Percentiles rank a stretch among this genome's conserved stretches.
Evolutionary conservation across 2,888 invertebrate genomes (phyloP).

Genomic region (Tetropium fuscum): DNA sequence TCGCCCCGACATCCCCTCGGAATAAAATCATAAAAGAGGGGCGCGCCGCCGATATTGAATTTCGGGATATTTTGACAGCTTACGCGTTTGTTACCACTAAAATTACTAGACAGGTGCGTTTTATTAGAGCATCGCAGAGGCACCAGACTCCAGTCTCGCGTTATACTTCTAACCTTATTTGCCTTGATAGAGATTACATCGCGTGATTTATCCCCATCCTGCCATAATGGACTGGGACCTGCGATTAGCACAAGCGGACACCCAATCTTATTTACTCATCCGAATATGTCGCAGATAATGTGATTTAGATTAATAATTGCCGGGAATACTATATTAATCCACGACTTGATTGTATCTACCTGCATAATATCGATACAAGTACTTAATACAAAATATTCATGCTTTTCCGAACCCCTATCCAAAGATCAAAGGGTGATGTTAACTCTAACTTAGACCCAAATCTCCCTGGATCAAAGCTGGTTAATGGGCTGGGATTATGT

Average conservation of each 20-base stretch:
- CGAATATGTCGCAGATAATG: too few relatives aligned
- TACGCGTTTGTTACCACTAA: slow-evolving; percentile 55
- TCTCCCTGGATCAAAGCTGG: too few relatives aligned
- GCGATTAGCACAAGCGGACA: not conserved
- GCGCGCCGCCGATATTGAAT: slow-evolving; percentile 45
- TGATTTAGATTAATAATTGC: too few relatives aligned
- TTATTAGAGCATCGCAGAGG: slow-evolving; percentile 51
- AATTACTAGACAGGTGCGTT: slow-evolving; percentile 56
- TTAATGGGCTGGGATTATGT: too few relatives aligned
- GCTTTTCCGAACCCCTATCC: too few relatives aligned
- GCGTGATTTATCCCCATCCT: slow-evolving; percentile 37
- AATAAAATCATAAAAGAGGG: slow-evolving; percentile 47
- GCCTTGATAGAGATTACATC: slow-evolving; percentile 26
- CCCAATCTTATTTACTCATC: too few relatives aligned
- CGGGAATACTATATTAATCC: too few relatives aligned
- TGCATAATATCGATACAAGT: too few relatives aligned
- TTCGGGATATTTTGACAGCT: slow-evolving; percentile 54
- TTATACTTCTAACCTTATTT: slow-evolving; percentile 34
- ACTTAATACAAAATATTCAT: too few relatives aligned
- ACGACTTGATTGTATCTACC: too few relatives aligned
- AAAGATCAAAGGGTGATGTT: too few relatives aligned
- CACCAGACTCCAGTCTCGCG: slow-evolving; percentile 41
- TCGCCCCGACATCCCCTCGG: slow-evolving; percentile 4
- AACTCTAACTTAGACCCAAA: too few relatives aligned
- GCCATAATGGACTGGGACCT: slow-evolving; percentile 28